A percentile compares a stretch with the other conserved stretches of the same genome.
These are phyloP conservation scores for Scaptomyza tumidula DNA, from an alignment of 2,888 invertebrate genomes.

Conservation along the genomic window DNA sequence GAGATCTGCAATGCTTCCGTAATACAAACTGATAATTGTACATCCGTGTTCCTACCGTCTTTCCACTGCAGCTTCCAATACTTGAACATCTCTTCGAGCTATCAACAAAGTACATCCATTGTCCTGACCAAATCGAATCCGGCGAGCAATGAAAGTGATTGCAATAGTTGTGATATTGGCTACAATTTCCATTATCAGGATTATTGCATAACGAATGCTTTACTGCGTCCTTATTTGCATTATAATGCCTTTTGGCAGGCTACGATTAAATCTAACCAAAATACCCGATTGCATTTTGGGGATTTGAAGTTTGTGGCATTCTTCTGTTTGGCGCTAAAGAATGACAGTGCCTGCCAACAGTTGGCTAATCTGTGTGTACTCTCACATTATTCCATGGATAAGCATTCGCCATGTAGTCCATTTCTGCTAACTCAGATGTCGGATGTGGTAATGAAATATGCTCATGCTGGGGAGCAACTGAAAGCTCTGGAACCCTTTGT, in stretches of 20 bases:
- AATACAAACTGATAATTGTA: constrained; percentile 39
- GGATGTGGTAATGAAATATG: constrained; percentile 79
- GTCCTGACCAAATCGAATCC: constrained; percentile 46
- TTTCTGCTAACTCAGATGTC: constrained; percentile 83
- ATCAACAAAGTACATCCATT: constrained; percentile 54
- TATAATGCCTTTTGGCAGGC: constrained; percentile 80
- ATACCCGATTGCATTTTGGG: constrained; percentile 61
- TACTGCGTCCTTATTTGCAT: constrained; percentile 79
- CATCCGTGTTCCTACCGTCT: constrained; percentile 14
- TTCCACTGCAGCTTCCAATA: constrained; percentile 73
- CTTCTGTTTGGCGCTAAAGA: constrained; percentile 83
- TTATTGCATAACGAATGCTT: constrained; percentile 79
- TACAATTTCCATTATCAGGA: constrained; percentile 80
- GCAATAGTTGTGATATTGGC: constrained; percentile 75
- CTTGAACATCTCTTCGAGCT: constrained; percentile 58
- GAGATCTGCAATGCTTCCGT: constrained; percentile 60
- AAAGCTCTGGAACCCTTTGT: constrained; percentile 81
- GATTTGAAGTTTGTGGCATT: constrained; percentile 83
- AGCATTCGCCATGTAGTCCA: constrained; percentile 85
- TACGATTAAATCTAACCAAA: constrained; percentile 42
- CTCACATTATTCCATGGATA: constrained; percentile 85
- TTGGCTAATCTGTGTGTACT: constrained; percentile 89
- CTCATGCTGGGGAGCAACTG: constrained; percentile 76
- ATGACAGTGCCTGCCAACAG: constrained; percentile 87
- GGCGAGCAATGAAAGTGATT: constrained; percentile 51